Conservation (phyloP, 2,888 invertebrate genomes). For the Ellobium chinense region DNA sequence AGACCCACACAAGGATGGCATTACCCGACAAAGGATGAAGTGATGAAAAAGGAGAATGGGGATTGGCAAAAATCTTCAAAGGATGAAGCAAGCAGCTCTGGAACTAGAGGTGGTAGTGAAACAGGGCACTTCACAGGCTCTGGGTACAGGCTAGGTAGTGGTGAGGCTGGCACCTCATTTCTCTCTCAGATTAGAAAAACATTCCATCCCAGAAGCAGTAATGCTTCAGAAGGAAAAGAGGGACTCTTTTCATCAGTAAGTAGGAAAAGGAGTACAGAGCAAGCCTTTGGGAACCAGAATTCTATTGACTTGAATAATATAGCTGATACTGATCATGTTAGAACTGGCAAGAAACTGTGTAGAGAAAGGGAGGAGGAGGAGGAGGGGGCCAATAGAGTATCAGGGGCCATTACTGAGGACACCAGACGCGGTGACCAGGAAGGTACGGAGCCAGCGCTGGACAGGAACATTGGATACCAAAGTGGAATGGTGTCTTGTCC, state of each 20-base stretch:
- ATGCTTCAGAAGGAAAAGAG: neutral
- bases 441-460: too few relatives aligned
- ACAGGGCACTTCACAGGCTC: constrained; percentile 31
- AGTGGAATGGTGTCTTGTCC: constrained; percentile 57
- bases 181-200: constrained; percentile 34
- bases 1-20: too few relatives aligned
- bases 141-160: constrained; percentile 34
- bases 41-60: too few relatives aligned
- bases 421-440: too few relatives aligned
- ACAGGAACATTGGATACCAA: neutral
- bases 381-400: neutral
- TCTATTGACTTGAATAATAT: too few relatives aligned
- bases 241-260: neutral
- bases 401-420: neutral
- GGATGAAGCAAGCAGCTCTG: neutral
- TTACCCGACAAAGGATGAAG: too few relatives aligned
- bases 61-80: too few relatives aligned
- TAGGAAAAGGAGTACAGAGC: neutral
- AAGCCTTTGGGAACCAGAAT: constrained; percentile 24
- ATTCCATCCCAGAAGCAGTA: neutral
- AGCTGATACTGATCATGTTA: too few relatives aligned
- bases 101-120: neutral
- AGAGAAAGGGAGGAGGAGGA: neutral
- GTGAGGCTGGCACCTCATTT: constrained; percentile 13
- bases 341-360: too few relatives aligned